Evolutionary conservation across 2,888 invertebrate genomes (phyloP), one percentile per base, ranked within the genome.

Genomic region (Heliconius aoede): DNA sequence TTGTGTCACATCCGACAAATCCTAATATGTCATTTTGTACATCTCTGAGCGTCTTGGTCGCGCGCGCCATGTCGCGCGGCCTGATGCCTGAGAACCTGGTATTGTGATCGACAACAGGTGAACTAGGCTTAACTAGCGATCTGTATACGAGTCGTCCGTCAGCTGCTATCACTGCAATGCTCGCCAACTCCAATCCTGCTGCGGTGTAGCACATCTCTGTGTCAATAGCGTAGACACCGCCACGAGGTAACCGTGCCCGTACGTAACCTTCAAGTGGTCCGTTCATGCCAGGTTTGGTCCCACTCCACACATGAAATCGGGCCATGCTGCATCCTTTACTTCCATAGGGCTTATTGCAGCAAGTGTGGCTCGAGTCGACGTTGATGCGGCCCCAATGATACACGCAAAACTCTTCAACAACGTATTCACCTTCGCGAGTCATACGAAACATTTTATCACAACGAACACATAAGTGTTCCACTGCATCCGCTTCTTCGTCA

Each of bases 191-290:
- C 69, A 97, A 92, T 1, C 99, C 99, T 28, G 95, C 94, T 0
- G 96, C 96, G 7, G 99, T 99, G 88, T 97, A 99, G 83, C 98
- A 98, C 99, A 99, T 99, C 93, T 99, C 99, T 88, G 99, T 99
- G 91, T 99, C 99, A 32, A 99, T 88, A 1, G 98, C 97, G 89
- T 96, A 98, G 2, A 97, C 96, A 76, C 95, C 95, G 40, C 92
- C 90, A 11, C 95, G 92, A 69, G 92, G 90, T 67, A 91, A 91
- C 76, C 92, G 89, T 3, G 97, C 97, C 71, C 95, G 91, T 0
- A 96, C 96, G 85, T 95, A 97, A 36, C 96, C 96, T 26, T 95
- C 94, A 79, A 96, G 95, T 0, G 97, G 97, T 0, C 97, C 97
- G 86, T 97, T 97, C 82, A 96, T 91, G 4, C 97, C 97, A 5